Evolutionary conservation across 2,888 invertebrate genomes (phyloP).

Genomic region (Ligdia adustata): DNA sequence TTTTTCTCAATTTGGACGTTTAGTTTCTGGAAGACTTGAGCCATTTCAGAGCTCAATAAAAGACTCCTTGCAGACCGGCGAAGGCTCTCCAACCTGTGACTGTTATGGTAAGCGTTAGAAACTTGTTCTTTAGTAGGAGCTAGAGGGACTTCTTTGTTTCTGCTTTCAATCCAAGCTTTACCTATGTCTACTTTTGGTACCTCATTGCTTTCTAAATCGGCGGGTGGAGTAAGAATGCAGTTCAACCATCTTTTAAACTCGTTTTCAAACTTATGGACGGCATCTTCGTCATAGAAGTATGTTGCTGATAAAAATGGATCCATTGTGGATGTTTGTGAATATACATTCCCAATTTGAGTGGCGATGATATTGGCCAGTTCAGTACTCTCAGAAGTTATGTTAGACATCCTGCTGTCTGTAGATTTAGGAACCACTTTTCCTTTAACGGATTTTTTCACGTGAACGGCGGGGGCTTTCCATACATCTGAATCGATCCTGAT

Average conservation of each 20-base stretch:
- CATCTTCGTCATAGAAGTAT: constrained; percentile 87
- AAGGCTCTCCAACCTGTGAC: constrained; percentile 85
- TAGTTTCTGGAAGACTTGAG: constrained; percentile 87
- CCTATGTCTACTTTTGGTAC: constrained; percentile 88
- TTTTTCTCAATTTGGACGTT: constrained; percentile 89
- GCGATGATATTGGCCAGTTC: constrained; percentile 69
- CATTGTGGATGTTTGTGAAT: constrained; percentile 79
- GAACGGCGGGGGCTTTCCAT: constrained; percentile 65
- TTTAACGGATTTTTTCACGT: constrained; percentile 55
- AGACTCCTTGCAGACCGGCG: constrained; percentile 87
- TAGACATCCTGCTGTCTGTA: constrained; percentile 45
- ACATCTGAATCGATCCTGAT: constrained; percentile 63
- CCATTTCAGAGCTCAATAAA: constrained; percentile 85
- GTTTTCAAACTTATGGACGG: constrained; percentile 87
- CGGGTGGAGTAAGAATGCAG: constrained; percentile 89
- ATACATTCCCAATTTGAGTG: constrained; percentile 69
- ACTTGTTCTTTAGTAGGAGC: constrained; percentile 89
- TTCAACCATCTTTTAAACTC: constrained; percentile 92
- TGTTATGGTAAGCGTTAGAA: constrained; percentile 87
- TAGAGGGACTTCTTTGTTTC: constrained; percentile 85
- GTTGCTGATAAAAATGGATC: constrained; percentile 88
- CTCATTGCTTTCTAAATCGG: constrained; percentile 86
- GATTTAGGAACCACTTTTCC: constrained; percentile 49
- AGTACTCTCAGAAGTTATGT: constrained; percentile 59
- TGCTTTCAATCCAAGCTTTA: constrained; percentile 89